phyloP scores from a whole-genome alignment of 2,888 invertebrate species.

The Drosophila atripex region DNA sequence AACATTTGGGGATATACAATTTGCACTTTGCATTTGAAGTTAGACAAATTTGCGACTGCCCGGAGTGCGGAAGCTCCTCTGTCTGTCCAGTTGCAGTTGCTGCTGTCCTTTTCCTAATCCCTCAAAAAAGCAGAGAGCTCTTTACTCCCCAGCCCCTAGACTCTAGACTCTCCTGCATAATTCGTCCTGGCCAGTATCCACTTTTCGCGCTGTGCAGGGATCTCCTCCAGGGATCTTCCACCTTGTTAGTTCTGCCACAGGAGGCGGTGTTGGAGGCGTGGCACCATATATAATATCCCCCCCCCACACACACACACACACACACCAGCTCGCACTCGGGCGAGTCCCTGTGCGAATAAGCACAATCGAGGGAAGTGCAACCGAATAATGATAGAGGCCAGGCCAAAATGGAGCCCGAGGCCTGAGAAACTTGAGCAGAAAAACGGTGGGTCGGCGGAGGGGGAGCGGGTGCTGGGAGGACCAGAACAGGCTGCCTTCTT shows the following conservation, averaged over 20 bases:
- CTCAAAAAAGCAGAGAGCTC: too few species aligned
- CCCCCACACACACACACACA: constrained; percentile 6
- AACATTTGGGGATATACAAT: constrained; percentile 68
- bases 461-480: constrained; percentile 2
- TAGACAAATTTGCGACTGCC: constrained; percentile 57
- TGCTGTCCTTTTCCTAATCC: too few species aligned
- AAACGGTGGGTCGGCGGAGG: not conserved
- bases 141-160: too few species aligned
- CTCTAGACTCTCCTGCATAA: too few species aligned
- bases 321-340: constrained; percentile 38
- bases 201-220: constrained; percentile 6
- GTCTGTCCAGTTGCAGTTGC: too few species aligned
- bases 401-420: constrained; percentile 60
- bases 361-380: constrained; percentile 78
- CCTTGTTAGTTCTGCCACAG: constrained; percentile 33
- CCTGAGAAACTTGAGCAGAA: constrained; percentile 45
- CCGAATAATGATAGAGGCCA: constrained; percentile 83
- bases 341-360: constrained; percentile 64
- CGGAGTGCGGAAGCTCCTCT: not conserved
- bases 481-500: constrained; percentile 41
- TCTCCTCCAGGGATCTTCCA: constrained; percentile 3
- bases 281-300: constrained; percentile 27
- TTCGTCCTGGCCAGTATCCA: not conserved
- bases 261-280: constrained; percentile 33
- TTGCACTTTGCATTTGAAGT: constrained; percentile 52